Conservation (phyloP, 2,797 vertebrate species). For the Threskiornis aethiopicus region DNA sequence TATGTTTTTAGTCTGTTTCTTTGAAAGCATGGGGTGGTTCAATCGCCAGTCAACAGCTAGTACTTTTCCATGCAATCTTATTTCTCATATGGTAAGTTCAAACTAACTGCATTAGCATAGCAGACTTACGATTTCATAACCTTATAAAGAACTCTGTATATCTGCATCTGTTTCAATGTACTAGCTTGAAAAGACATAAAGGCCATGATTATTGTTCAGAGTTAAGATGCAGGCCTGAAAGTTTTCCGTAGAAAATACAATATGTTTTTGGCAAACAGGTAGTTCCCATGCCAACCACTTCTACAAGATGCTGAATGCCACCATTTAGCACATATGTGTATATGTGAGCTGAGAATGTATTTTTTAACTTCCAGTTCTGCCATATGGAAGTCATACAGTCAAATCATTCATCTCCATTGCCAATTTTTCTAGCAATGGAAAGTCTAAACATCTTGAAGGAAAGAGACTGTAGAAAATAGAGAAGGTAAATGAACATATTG, state of each 20-base stretch:
- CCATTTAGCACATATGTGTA: neutral
- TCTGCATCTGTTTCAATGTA: neutral
- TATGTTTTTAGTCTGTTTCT: neutral
- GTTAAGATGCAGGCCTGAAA: neutral
- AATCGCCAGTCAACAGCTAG: neutral
- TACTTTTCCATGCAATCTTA: neutral
- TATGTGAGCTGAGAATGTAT: neutral
- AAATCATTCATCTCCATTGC: neutral
- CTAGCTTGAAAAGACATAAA: neutral
- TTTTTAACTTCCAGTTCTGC: neutral
- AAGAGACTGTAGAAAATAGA: neutral
- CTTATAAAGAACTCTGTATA: neutral
- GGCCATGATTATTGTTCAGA: neutral
- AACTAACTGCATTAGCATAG: neutral
- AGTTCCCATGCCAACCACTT: neutral
- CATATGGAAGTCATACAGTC: neutral
- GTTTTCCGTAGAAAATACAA: neutral
- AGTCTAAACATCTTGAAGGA: neutral
- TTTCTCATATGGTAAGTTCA: neutral
- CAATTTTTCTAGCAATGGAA: neutral
- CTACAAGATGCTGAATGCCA: neutral
- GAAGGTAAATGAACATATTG: neutral
- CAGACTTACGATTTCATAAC: neutral
- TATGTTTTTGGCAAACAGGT: neutral
- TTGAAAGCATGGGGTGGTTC: neutral